These are phyloP conservation scores for Drosophila kambysellisi DNA, from an alignment of 2,888 invertebrate genomes.

Conservation along the genomic window DNA sequence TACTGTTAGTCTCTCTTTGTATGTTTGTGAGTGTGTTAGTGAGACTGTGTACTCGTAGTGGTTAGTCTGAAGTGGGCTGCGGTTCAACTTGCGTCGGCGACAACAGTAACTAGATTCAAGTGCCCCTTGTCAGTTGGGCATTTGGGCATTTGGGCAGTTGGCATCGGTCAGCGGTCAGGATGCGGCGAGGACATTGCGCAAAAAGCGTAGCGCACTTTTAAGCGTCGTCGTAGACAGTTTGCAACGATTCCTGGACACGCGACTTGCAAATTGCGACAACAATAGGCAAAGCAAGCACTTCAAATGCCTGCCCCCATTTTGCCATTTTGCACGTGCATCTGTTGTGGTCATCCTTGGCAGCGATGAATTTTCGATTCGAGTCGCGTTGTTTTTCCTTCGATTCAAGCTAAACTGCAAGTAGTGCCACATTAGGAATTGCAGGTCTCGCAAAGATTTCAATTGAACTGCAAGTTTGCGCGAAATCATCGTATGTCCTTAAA, in stretches of 20 bases:
- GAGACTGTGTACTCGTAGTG: constrained; percentile 26
- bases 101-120: constrained; percentile 71
- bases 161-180: constrained; percentile 30
- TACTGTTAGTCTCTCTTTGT: constrained; percentile 12
- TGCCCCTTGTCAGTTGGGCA: constrained; percentile 47
- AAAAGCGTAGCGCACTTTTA: constrained; percentile 21
- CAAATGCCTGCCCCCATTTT: neutral
- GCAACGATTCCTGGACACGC: constrained; percentile 1
- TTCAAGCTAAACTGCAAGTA: neutral
- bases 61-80: constrained; percentile 58
- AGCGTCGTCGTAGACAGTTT: constrained; percentile 12
- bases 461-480: neutral
- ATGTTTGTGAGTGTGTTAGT: constrained; percentile 19
- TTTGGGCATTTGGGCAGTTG: neutral
- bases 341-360: neutral
- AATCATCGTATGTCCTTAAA: neutral
- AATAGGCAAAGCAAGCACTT: constrained; percentile 4
- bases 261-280: constrained; percentile 28
- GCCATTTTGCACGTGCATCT: neutral
- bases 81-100: constrained; percentile 53
- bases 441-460: neutral
- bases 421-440: neutral
- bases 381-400: neutral
- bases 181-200: constrained; percentile 15
- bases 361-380: neutral